These are phyloP conservation scores for Colaptes auratus DNA, from an alignment of 2,113 vertebrate genomes.

Conservation along the genomic window DNA sequence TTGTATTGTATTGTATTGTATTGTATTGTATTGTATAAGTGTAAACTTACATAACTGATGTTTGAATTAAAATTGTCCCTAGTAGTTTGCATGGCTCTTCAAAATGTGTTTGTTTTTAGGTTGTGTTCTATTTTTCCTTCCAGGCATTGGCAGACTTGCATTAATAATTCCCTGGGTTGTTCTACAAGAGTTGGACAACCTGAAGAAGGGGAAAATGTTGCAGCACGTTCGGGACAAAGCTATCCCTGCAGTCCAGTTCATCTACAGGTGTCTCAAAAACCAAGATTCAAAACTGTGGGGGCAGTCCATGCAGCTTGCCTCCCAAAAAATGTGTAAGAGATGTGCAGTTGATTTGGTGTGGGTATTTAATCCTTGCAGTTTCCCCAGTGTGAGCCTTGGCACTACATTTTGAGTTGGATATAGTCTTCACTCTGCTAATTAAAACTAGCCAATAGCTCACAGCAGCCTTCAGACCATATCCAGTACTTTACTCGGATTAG, in stretches of 20 bases:
- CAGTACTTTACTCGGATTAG: not conserved
- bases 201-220: constrained; percentile 85
- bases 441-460: not conserved
- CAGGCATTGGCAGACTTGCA: constrained; percentile 81
- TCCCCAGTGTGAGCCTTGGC: not conserved
- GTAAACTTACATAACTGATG: not conserved
- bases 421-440: not conserved
- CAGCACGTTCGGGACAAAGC: constrained; percentile 83
- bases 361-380: not conserved
- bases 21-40: no score
- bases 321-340: constrained; percentile 84
- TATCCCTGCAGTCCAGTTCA: constrained; percentile 88
- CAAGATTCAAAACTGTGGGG: constrained; percentile 86
- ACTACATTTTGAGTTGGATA: not conserved
- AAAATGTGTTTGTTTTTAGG: not conserved
- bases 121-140: not conserved
- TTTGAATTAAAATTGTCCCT: not conserved
- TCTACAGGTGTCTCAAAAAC: constrained; percentile 84
- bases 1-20: no score
- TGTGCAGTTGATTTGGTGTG: not conserved
- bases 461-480: not conserved
- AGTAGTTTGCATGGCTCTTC: not conserved
- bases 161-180: constrained; percentile 95
- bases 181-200: constrained; percentile 89
- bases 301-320: constrained; percentile 93